Evolutionary conservation across 2,888 invertebrate species (phyloP), one percentile per base, ranked within the genome.

Genomic region (Chouioia cunea): DNA sequence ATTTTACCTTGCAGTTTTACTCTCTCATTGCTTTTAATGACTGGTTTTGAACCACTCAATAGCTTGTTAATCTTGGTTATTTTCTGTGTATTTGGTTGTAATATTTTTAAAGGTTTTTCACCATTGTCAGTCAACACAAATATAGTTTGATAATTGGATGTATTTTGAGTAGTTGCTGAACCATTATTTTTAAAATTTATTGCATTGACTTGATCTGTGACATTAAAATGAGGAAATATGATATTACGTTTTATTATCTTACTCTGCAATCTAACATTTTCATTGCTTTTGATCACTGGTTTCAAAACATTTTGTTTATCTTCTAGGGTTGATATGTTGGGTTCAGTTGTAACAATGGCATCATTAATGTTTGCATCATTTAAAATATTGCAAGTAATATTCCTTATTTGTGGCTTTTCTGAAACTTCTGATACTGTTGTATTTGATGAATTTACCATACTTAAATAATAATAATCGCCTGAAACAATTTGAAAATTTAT

Each of bases 391-490:
- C n/a, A 18, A 48, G 15, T 12, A 16, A 27, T 2, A 18, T 43
- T 62, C 8, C 20, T 43, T 3, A 8, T 43, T 18, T 8, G 14
- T 52, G 2, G 14, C 22, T 36, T 53, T 44, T 44, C 46, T 44
- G 22, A 10, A 53, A 20, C 2, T 15, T 44, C 18, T 44, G 22
- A n/a, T 27, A 12, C 27, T 27, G 27, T 8, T 62, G 20, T 14
- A 43, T 36, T 56, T 36, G 12, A 36, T 10, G 4, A 6, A 48
- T 47, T 65, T 27, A 20, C 59, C 3, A 66, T 66, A 27, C 59
- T 66, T 27, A 66, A 66, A 59, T 66, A 66, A 48, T 59, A 66
- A 52, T 52, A 57, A 53, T 66, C 66, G 59, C 59, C 59, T 66
- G 12, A 23, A 66, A 65, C 15, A 20, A 23, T 44, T 43, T 22